Base-by-base conservation (phyloP, 2,888 invertebrate species). In the Acrobasis suavella region DNA sequence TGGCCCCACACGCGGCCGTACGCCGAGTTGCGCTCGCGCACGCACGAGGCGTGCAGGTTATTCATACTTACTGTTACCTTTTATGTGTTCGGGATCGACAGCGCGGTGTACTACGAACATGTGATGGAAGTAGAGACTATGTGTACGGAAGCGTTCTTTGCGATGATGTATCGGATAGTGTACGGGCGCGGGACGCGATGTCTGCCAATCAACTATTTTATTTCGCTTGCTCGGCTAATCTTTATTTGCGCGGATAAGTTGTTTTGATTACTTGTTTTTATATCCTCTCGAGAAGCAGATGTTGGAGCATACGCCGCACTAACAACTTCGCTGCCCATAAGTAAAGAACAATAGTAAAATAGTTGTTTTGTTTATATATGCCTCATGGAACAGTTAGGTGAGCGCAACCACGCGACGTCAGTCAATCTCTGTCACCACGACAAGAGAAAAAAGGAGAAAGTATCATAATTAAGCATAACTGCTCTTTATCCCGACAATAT, bases 201-300 rank as follows among this genome's bases (percentile, higher is more conserved):
- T 14, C 39, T 9, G 42, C 22, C 17, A 56, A 56, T 14, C 42
- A 42, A 12, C 9, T 56, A 42, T 56, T 42, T 22, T 56, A 56
- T 42, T 56, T 56, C 56, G 56, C 56, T 3, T 56, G 56, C 56
- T 9, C 42, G 16, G 56, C 42, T 14, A 56, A 56, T 22, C 42
- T 56, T n/a, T 56, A 42, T 22, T 56, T 56, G 56, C 56, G 56
- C 17, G 42, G 56, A 10, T 56, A 55, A 15, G 12, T 32, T 7
- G 32, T 5, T 32, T 32, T 7, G 32, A 7, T 6, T 7, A 8
- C 7, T 32, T 32, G 32, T 32, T 32, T 32, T 22, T 22, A 22
- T 3, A 22, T 22, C 22, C 22, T 22, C 22, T 22, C 22, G 22
- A 3, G 22, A 2, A 3, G 22, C 22, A 22, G 22, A 3, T 22